Conservation (phyloP, 2,888 invertebrate species). For the Anticlea derivata region DNA sequence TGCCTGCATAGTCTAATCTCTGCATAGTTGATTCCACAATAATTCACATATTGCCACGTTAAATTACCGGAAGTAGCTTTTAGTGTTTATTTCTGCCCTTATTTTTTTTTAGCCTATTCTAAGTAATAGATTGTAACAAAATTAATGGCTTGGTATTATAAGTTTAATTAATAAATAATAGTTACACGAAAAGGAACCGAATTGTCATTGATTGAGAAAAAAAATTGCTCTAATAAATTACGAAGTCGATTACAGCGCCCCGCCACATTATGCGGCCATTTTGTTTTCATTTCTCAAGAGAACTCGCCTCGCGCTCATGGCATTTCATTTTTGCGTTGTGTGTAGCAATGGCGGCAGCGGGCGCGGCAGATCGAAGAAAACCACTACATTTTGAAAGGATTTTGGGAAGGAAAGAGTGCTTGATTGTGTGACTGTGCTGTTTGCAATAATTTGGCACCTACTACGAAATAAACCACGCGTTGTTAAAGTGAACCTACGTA, state of each 20-base stretch:
- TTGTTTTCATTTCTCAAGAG: conserved; percentile 35
- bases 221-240: too few relatives aligned
- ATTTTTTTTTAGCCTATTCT: too few relatives aligned
- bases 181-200: not conserved
- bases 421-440: conserved; percentile 11
- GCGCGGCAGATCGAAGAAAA: not conserved
- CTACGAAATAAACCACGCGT: conserved; percentile 7
- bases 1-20: too few relatives aligned
- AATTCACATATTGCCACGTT: conserved; percentile 6
- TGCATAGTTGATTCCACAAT: too few relatives aligned
- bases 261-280: conserved; percentile 33
- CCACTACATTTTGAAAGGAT: not conserved
- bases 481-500: not conserved
- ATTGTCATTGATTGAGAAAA: too few relatives aligned
- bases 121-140: too few relatives aligned
- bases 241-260: conserved; percentile 18
- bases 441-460: conserved; percentile 3
- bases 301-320: not conserved
- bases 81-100: not conserved
- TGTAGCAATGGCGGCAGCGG: conserved; percentile 20
- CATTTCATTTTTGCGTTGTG: not conserved
- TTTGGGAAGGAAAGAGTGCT: conserved; percentile 10
- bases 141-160: not conserved
- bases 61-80: conserved; percentile 4
- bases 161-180: not conserved